Evolutionary conservation across 2,797 vertebrate genomes (phyloP).

Genomic region (Propithecus deckenii): DNA sequence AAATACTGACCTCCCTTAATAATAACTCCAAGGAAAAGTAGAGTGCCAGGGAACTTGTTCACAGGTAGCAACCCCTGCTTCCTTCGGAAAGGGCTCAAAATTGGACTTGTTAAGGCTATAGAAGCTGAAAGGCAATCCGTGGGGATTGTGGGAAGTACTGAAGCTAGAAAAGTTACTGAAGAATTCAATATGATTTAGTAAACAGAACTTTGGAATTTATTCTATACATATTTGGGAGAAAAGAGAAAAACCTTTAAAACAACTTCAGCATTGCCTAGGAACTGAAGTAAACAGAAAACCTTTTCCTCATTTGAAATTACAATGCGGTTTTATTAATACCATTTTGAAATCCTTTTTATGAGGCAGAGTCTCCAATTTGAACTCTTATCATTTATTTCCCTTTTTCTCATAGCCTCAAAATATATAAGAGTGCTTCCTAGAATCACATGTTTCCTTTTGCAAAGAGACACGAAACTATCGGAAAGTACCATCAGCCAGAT

Average conservation of each 20-base stretch:
- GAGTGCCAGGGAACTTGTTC: neutral
- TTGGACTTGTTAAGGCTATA: neutral
- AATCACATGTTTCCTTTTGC: neutral
- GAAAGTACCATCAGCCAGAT: neutral
- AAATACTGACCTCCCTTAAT: neutral
- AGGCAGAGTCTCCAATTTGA: neutral
- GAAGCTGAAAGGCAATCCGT: neutral
- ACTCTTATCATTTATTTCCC: neutral
- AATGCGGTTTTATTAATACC: neutral
- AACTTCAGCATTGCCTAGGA: neutral
- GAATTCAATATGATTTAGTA: neutral
- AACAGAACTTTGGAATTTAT: neutral
- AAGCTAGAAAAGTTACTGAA: neutral
- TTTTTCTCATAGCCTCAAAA: constrained; percentile 2
- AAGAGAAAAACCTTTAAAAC: neutral
- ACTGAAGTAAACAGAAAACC: neutral
- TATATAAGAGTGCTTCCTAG: neutral
- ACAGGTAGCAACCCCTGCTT: neutral
- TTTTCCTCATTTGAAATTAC: neutral
- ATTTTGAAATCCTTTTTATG: neutral
- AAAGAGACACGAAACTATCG: neutral
- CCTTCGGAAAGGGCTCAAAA: neutral
- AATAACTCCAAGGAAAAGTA: neutral
- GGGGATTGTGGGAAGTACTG: neutral
- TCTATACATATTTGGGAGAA: neutral